phyloP scores from a whole-genome alignment of 1,140 invertebrate genomes.

The Drosophila kepulauana region DNA sequence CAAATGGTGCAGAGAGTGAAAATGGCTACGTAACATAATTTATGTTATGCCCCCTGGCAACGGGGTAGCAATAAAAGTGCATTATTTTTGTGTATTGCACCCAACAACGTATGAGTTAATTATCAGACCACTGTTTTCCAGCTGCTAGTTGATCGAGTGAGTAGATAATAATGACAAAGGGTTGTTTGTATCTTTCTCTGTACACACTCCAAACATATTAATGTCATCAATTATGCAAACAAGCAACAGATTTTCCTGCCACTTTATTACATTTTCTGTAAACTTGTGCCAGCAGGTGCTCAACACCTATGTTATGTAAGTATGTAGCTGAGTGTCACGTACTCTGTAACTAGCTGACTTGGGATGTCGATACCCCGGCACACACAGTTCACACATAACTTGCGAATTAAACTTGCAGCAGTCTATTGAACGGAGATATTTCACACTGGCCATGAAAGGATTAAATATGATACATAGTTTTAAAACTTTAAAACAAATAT shows the following conservation, averaged over 20 bases:
- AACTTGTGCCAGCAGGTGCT: slow-evolving; percentile 41
- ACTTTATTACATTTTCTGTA: slow-evolving; percentile 58
- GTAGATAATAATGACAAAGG: not conserved
- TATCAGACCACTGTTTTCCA: slow-evolving; percentile 20
- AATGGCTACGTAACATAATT: slow-evolving; percentile 56
- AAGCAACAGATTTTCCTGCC: slow-evolving; percentile 52
- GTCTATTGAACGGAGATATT: not conserved
- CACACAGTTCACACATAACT: slow-evolving; percentile 5
- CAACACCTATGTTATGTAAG: not conserved
- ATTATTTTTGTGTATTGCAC: slow-evolving; percentile 7
- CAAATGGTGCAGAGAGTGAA: slow-evolving; percentile 37
- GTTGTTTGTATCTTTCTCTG: not conserved
- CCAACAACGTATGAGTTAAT: slow-evolving; percentile 58
- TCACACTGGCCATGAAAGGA: not conserved
- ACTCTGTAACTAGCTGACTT: not conserved
- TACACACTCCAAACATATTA: slow-evolving; percentile 4
- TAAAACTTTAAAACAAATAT: no score
- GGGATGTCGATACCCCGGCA: not conserved
- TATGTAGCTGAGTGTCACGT: slow-evolving; percentile 11
- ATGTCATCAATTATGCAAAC: slow-evolving; percentile 69
- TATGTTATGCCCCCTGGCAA: slow-evolving; percentile 25
- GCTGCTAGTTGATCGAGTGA: not conserved
- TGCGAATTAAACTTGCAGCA: not conserved
- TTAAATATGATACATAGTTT: no score
- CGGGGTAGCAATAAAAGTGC: slow-evolving; percentile 19